phyloP scores from a whole-genome alignment of 2,797 vertebrate genomes.

The Avahi laniger region DNA sequence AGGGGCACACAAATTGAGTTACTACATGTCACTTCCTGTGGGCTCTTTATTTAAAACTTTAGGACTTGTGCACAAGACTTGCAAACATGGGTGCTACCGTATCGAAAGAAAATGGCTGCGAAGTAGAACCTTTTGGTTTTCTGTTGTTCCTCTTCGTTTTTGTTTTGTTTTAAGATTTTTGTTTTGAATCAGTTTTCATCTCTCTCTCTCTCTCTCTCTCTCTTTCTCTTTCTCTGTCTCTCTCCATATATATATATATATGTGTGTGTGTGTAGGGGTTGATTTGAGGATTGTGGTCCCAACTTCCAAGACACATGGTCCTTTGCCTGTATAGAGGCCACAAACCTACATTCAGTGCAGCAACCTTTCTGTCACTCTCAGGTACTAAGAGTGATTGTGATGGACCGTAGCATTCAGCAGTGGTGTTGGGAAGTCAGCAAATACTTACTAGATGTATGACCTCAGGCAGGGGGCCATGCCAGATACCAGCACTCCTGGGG shows the following conservation, averaged over 20 bases:
- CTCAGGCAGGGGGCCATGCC: neutral
- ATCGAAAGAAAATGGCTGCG: neutral
- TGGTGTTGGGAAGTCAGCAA: neutral
- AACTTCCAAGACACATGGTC: neutral
- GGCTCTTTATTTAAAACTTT: neutral
- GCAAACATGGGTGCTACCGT: too few relatives aligned
- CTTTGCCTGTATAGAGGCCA: neutral
- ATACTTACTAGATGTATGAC: neutral
- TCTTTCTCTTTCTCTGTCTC: too few relatives aligned
- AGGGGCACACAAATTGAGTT: neutral
- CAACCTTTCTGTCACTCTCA: neutral
- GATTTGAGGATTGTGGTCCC: neutral
- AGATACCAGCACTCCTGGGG: neutral
- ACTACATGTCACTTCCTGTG: neutral
- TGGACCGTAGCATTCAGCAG: too few relatives aligned
- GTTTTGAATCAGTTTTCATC: neutral
- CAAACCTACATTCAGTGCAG: neutral
- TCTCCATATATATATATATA: too few relatives aligned
- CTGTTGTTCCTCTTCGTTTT: neutral
- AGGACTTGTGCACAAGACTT: neutral
- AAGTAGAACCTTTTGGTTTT: neutral
- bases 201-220: neutral
- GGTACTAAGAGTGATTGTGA: neutral
- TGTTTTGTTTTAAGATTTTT: neutral
- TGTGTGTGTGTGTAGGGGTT: neutral